Conservation (phyloP, 2,113 vertebrate species). For the Scomber japonicus region DNA sequence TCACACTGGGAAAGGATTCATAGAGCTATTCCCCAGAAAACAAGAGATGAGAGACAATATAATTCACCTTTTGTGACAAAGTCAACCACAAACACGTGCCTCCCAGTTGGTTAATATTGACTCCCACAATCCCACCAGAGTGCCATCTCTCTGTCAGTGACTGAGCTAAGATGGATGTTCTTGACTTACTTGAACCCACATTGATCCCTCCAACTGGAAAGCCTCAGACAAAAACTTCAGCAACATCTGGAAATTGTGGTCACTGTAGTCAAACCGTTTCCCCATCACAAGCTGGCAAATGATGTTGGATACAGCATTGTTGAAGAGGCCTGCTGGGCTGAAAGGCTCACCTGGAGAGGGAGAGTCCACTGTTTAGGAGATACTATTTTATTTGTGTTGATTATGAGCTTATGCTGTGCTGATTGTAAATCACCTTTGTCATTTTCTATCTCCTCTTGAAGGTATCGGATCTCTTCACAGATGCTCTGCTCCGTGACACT, state of each 20-base stretch:
- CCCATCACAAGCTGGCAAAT: conserved; percentile 90
- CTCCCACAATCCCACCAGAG: not conserved
- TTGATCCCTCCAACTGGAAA: conserved; percentile 48
- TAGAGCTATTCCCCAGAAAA: conserved; percentile 80
- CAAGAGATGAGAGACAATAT: not conserved
- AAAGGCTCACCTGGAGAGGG: conserved; percentile 83
- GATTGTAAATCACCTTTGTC: conserved; percentile 79
- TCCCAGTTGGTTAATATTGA: too few relatives aligned
- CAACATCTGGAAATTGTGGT: conserved; percentile 83
- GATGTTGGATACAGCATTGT: conserved; percentile 88
- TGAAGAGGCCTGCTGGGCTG: conserved; percentile 84
- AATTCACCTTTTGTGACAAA: not conserved
- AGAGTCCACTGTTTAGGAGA: not conserved
- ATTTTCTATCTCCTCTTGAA: conserved; percentile 78
- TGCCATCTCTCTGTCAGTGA: not conserved
- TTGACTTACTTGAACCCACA: conserved; percentile 76
- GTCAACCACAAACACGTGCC: not conserved
- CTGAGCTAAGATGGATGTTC: not conserved
- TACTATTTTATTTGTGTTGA: not conserved
- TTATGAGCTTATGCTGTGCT: not conserved
- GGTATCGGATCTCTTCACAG: conserved; percentile 81
- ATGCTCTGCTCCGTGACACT: conserved; percentile 83
- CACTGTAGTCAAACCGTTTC: conserved; percentile 85
- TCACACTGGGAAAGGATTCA: conserved; percentile 78
- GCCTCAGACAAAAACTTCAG: conserved; percentile 79